These are phyloP conservation scores for Calycopis cecrops DNA, from an alignment of 1,140 invertebrate genomes.

Conservation along the genomic window DNA sequence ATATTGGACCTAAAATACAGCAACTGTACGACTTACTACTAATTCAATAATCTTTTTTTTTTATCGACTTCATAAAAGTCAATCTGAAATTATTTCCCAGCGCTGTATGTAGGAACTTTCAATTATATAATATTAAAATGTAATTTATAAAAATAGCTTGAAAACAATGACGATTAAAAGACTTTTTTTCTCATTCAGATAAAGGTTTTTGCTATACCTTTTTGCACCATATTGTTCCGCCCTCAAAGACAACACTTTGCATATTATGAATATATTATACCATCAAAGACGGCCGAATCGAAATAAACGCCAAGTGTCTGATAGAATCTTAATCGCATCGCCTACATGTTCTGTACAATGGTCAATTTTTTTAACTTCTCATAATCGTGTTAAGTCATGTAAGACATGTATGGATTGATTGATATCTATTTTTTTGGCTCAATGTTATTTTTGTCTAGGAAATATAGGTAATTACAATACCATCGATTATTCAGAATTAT, in stretches of 20 bases:
- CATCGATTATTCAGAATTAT: not conserved
- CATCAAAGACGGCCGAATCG: not conserved
- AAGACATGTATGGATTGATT: conserved; percentile 16
- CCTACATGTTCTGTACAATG: conserved; percentile 10
- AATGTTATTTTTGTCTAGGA: too few relatives aligned
- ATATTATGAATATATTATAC: conserved; percentile 2
- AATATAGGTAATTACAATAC: too few relatives aligned
- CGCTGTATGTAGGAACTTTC: too few relatives aligned
- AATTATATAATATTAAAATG: too few relatives aligned
- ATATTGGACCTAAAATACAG: too few relatives aligned
- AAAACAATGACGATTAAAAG: too few relatives aligned
- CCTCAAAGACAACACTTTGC: not conserved
- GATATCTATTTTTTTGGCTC: conserved; percentile 12
- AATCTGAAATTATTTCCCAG: too few relatives aligned
- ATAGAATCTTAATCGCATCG: conserved; percentile 13
- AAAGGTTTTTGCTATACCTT: not conserved
- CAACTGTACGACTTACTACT: too few relatives aligned
- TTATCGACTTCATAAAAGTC: too few relatives aligned
- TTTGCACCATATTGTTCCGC: not conserved
- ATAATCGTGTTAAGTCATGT: conserved; percentile 7
- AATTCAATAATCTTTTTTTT: too few relatives aligned
- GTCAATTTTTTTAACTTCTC: not conserved
- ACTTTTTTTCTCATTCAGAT: not conserved
- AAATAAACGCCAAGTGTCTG: not conserved
- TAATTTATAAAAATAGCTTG: too few relatives aligned